These are phyloP conservation scores for Grammomys dolichurus DNA, from an alignment of 2,113 vertebrate genomes.

Conservation along the genomic window DNA sequence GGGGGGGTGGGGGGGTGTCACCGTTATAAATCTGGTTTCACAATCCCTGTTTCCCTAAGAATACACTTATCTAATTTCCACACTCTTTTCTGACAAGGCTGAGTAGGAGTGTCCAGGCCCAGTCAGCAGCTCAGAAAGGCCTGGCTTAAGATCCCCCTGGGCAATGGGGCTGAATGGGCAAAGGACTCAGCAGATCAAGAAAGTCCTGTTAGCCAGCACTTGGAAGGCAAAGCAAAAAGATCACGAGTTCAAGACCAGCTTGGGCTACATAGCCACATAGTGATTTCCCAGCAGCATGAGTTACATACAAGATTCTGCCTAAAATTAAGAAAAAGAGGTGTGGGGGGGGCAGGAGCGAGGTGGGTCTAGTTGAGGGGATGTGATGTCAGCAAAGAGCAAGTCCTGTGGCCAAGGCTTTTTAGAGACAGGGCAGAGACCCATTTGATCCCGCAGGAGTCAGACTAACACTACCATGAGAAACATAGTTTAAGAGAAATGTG, in stretches of 20 bases:
- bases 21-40: background rate
- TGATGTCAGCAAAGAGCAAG: background rate
- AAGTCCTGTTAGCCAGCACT: background rate
- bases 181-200: background rate
- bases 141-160: background rate
- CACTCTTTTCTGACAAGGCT: background rate
- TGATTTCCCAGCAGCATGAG: background rate
- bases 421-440: background rate
- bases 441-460: fast-evolving
- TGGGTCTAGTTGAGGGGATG: background rate
- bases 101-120: background rate
- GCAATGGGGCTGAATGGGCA: background rate
- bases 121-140: background rate
- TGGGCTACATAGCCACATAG: background rate
- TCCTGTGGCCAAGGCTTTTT: background rate
- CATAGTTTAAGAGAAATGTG: background rate
- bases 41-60: background rate
- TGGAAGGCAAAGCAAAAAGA: background rate
- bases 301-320: background rate
- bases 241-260: background rate
- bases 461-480: background rate
- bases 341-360: background rate
- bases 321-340: background rate
- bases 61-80: background rate
- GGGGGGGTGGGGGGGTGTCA: too few species aligned